A percentile compares a stretch with the other conserved stretches of the same genome.
phyloP scores from a whole-genome alignment of 2,888 invertebrate genomes.

The Perdita meconis region DNA sequence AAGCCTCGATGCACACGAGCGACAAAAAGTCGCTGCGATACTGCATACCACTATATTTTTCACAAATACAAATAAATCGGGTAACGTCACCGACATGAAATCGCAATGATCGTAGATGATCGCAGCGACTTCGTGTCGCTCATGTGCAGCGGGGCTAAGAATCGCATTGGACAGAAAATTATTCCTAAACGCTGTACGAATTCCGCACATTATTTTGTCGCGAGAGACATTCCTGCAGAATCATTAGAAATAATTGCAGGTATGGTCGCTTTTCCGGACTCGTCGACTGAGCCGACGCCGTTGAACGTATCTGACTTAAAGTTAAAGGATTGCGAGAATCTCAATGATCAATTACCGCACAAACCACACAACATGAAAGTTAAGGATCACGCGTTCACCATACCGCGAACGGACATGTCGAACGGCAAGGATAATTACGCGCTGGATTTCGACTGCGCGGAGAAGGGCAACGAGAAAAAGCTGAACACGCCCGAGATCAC shows the following conservation, averaged over 20 bases:
- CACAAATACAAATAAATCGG: no score
- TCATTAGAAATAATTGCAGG: slow-evolving; percentile 65
- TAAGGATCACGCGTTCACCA: slow-evolving; percentile 57
- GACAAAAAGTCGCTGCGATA: no score
- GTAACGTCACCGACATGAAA: no score
- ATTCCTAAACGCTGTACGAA: no score
- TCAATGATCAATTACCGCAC: slow-evolving; percentile 55
- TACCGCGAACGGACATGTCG: slow-evolving; percentile 52
- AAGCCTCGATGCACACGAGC: no score
- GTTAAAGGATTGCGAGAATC: slow-evolving; percentile 42
- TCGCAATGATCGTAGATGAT: no score
- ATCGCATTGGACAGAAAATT: no score
- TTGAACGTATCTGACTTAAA: slow-evolving; percentile 64
- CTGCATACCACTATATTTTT: no score
- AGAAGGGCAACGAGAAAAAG: slow-evolving; percentile 59
- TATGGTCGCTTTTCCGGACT: slow-evolving; percentile 81
- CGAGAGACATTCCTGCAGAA: slow-evolving; percentile 4
- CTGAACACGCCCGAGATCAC: slow-evolving; percentile 72
- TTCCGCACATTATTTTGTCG: background rate
- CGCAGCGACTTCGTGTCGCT: no score
- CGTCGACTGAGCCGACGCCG: slow-evolving; percentile 75
- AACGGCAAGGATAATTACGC: slow-evolving; percentile 70
- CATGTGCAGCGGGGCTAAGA: no score
- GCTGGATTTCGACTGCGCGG: slow-evolving; percentile 60
- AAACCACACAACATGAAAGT: slow-evolving; percentile 45